phyloP scores from a whole-genome alignment of 2,113 vertebrate species.

The Chlamydotis undulata region DNA sequence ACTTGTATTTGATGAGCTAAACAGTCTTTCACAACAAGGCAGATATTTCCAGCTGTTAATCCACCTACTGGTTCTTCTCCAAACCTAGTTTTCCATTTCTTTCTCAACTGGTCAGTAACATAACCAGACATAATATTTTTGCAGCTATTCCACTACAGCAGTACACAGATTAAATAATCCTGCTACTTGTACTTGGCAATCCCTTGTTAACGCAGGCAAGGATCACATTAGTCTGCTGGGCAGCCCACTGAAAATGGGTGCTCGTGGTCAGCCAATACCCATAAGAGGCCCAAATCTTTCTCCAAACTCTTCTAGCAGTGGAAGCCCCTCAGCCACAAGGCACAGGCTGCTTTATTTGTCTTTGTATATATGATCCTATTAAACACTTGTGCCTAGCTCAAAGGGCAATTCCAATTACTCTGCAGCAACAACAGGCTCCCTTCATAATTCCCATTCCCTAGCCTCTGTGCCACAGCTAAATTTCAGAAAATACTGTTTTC shows the following conservation, averaged over 20 bases:
- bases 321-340: not conserved
- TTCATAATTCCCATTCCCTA: not conserved
- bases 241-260: not conserved
- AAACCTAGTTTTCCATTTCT: not conserved
- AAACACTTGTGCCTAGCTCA: not conserved
- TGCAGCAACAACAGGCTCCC: not conserved
- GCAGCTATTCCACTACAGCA: not conserved
- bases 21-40: not conserved
- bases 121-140: not conserved
- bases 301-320: not conserved
- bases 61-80: not conserved
- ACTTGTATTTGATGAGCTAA: not conserved
- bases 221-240: not conserved
- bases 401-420: not conserved
- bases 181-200: not conserved
- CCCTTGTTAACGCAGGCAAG: not conserved
- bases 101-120: not conserved
- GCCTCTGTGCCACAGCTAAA: not conserved
- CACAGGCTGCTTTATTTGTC: not conserved
- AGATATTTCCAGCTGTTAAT: not conserved
- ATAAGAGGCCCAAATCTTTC: not conserved
- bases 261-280: not conserved
- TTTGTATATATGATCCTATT: not conserved
- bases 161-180: not conserved
- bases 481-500: not conserved